Evolutionary conservation across 1,140 invertebrate genomes (phyloP).

Genomic region (Philotrypesis tridentata): DNA sequence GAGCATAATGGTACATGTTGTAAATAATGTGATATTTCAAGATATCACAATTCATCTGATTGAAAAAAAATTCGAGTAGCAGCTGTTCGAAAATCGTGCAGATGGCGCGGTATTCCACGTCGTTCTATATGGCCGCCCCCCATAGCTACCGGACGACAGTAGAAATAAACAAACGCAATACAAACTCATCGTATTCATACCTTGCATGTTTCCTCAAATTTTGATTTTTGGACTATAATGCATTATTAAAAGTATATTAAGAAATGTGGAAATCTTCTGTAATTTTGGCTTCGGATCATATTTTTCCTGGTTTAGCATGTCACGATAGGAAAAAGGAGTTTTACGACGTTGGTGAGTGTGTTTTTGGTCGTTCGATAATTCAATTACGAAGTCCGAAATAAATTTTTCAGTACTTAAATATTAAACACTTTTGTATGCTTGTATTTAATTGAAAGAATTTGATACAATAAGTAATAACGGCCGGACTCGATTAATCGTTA

Average conservation of each 20-base stretch:
- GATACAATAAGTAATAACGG: no score
- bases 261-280: conserved; percentile 66
- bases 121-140: no score
- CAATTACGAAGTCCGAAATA: not conserved
- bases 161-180: conserved; percentile 10
- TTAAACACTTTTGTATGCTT: no score
- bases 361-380: not conserved
- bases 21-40: no score
- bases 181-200: not conserved
- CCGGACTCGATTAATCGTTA: no score
- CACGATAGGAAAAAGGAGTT: conserved; percentile 63
- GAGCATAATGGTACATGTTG: no score
- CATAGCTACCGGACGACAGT: not conserved
- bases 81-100: not conserved
- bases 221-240: not conserved
- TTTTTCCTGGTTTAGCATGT: conserved; percentile 71
- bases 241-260: not conserved
- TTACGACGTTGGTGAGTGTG: conserved; percentile 60
- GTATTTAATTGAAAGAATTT: no score
- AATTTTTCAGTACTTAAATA: no score
- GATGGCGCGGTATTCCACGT: not conserved
- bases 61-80: not conserved
- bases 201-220: not conserved
- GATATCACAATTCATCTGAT: no score
- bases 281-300: conserved; percentile 70